Base-by-base conservation (phyloP, 2,888 invertebrate genomes). In the Allacma fusca region DNA sequence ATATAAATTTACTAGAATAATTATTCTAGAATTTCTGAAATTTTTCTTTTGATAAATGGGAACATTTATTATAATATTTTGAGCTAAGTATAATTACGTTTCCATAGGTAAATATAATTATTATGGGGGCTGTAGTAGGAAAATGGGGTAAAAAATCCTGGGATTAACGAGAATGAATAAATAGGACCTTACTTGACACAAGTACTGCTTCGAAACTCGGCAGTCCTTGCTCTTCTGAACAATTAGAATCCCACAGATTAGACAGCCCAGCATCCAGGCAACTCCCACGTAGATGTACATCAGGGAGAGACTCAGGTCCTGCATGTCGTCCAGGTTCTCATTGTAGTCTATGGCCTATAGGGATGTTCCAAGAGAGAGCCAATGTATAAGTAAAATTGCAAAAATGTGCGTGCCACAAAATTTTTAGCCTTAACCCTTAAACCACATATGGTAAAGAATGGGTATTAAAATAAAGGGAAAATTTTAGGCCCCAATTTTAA, bases 171-270 rank as follows among this genome's bases (percentile, higher is more conserved):
- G n/a, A n/a, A n/a, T n/a, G n/a, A n/a, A n/a, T n/a, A n/a, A n/a
- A n/a, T n/a, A n/a, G n/a, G n/a, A n/a, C n/a, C 34, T 34, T 78
- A 85, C 85, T 83, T 88, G 88, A 75, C 93, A 93, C 62, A 95
- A 89, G 87, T 95, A 94, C 86, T 95, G 94, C 73, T 94, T 89
- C 0, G 94, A 94, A 77, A 95, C 94, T 70, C 94, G 90, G 86
- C 95, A 95, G 86, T 95, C 94, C 21, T 92, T 92, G 64, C 92
- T 93, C 85, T 93, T 93, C 86, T 92, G 92, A 1, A 94, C 91
- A n/a, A 72, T 57, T 72, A 95, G 88, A 76, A 93, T 89, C 43
- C 95, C 95, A 85, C 94, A 94, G 0, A 92, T 91, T 2, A 91
- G 90, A 85, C 94, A 93, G 1, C 95, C 95, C 0, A 94, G 89